Conservation (phyloP, 2,113 vertebrate species). For the Anguilla rostrata region DNA sequence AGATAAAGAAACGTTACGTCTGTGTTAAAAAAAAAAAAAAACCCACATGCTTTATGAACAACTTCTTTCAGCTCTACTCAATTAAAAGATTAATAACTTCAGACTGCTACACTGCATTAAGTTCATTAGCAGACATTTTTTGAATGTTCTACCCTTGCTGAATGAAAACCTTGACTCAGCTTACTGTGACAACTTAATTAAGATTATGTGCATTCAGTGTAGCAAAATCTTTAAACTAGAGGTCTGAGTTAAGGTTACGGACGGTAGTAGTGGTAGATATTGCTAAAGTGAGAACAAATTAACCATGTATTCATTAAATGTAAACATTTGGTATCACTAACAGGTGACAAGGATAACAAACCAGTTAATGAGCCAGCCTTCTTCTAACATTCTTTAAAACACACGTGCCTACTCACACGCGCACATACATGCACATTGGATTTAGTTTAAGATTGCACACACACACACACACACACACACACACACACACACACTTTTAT, state of each 20-base stretch:
- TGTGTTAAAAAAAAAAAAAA: neutral
- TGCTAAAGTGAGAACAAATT: neutral
- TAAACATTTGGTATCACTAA: neutral
- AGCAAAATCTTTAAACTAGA: neutral
- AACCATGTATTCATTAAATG: neutral
- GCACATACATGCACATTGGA: too few relatives aligned
- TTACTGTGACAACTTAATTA: neutral
- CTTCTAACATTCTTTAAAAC: neutral
- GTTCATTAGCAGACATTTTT: neutral
- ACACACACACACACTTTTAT: neutral
- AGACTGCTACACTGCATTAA: neutral
- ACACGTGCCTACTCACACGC: neutral
- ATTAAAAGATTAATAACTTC: neutral
- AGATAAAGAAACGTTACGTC: neutral
- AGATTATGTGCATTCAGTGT: neutral
- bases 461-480: too few relatives aligned
- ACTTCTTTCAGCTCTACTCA: neutral
- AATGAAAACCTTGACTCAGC: neutral
- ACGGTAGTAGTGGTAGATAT: too few relatives aligned
- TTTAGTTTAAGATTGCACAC: too few relatives aligned
- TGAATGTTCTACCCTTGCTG: neutral
- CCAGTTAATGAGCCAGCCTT: neutral
- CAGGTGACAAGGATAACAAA: neutral
- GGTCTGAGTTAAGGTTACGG: neutral
- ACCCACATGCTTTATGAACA: neutral